phyloP scores from a whole-genome alignment of 2,797 vertebrate genomes.

The Sebastes steindachneri region DNA sequence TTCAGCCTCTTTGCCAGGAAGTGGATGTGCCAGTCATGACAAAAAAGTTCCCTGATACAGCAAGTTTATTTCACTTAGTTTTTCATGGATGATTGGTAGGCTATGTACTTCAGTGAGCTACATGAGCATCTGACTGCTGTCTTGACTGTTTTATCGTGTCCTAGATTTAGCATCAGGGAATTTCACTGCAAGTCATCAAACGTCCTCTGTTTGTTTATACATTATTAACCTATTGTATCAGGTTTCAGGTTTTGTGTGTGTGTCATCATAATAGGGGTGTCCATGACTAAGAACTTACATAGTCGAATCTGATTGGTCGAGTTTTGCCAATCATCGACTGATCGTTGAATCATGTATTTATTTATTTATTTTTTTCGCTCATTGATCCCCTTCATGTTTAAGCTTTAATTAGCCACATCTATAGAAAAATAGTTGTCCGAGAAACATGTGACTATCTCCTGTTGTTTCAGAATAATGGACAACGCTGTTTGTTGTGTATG shows the following conservation, averaged over 20 bases:
- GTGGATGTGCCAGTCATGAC: conserved; percentile 70
- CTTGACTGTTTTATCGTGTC: conserved; percentile 55
- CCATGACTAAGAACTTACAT: background rate
- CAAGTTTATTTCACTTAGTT: conserved; percentile 70
- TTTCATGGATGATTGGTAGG: conserved; percentile 63
- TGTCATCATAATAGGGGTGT: background rate
- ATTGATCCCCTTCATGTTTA: background rate
- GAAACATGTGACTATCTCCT: too few relatives aligned
- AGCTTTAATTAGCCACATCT: background rate
- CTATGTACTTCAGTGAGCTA: conserved; percentile 39
- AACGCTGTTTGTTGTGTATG: background rate
- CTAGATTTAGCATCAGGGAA: conserved; percentile 52
- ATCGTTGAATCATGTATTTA: background rate
- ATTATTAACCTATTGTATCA: conserved; percentile 24
- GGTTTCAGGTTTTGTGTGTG: background rate
- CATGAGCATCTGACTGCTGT: conserved; percentile 46
- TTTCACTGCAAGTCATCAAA: conserved; percentile 34
- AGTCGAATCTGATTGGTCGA: background rate
- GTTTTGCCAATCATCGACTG: background rate
- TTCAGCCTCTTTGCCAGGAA: conserved; percentile 73
- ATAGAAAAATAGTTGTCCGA: too few relatives aligned
- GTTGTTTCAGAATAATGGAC: background rate
- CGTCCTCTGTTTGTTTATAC: conserved; percentile 19
- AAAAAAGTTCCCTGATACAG: conserved; percentile 74
- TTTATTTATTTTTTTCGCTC: background rate